phyloP scores from a whole-genome alignment of 1,140 invertebrate species.

The Maconellicoccus hirsutus region DNA sequence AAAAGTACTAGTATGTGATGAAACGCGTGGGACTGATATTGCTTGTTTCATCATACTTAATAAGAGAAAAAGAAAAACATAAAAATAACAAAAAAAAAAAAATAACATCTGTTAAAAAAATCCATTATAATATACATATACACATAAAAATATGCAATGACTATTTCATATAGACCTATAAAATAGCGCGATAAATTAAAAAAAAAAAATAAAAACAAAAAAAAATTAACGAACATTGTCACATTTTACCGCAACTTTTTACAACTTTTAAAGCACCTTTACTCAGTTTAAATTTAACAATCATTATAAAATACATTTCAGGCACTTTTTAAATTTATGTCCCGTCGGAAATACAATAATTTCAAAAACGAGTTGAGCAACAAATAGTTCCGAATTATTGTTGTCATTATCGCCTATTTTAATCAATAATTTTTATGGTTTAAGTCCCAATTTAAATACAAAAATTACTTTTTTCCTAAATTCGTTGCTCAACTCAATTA shows the following conservation, averaged over 20 bases:
- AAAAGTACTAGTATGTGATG: slow-evolving; percentile 17
- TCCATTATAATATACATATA: neutral
- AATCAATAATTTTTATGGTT: no score
- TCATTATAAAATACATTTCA: neutral
- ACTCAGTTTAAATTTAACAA: neutral
- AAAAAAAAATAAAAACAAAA: neutral
- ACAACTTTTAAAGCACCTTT: neutral
- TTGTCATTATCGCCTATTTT: no score
- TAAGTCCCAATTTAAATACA: no score
- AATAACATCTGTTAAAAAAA: neutral
- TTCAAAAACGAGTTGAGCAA: no score
- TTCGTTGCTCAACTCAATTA: neutral
- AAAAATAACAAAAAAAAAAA: neutral
- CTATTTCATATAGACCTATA: neutral
- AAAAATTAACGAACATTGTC: neutral
- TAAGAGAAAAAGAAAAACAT: neutral
- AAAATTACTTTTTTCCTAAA: neutral
- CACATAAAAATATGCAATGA: neutral
- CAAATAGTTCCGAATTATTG: no score
- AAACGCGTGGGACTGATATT: slow-evolving; percentile 1
- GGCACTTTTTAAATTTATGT: neutral
- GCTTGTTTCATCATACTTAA: neutral
- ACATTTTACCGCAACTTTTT: neutral
- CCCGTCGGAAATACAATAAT: neutral
- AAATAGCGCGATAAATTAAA: neutral